phyloP scores from a whole-genome alignment of 2,797 vertebrate species.

The Pangasius mekongensis region DNA sequence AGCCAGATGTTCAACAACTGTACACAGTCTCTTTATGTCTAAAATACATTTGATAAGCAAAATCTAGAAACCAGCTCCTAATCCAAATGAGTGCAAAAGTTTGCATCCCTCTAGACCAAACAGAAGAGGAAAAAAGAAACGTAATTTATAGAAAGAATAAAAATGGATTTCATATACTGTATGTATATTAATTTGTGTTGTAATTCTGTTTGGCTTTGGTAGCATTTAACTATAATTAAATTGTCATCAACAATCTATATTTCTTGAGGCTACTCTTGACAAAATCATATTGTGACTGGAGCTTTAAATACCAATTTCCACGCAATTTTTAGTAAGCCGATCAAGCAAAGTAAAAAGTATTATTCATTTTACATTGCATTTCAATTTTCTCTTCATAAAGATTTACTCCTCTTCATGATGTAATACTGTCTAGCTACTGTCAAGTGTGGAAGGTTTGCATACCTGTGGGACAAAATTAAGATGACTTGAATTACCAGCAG shows the following conservation, averaged over 20 bases:
- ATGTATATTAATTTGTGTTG: background rate
- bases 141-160: background rate
- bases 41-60: background rate
- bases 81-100: background rate
- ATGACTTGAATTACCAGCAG: background rate
- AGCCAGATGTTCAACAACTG: background rate
- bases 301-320: background rate
- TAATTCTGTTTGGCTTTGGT: background rate
- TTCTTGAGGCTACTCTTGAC: background rate
- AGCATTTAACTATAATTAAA: background rate
- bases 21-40: background rate
- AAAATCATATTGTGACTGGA: background rate
- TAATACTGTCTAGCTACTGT: background rate
- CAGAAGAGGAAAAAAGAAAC: background rate
- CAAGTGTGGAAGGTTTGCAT: background rate
- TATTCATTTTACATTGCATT: background rate
- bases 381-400: background rate
- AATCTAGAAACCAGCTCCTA: background rate
- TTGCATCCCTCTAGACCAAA: background rate
- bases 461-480: background rate
- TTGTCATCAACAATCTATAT: background rate
- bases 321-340: background rate
- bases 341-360: background rate
- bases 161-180: background rate
- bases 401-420: background rate